Conservation (phyloP, 2,797 vertebrate genomes). For the Rhynchonycteris naso region DNA sequence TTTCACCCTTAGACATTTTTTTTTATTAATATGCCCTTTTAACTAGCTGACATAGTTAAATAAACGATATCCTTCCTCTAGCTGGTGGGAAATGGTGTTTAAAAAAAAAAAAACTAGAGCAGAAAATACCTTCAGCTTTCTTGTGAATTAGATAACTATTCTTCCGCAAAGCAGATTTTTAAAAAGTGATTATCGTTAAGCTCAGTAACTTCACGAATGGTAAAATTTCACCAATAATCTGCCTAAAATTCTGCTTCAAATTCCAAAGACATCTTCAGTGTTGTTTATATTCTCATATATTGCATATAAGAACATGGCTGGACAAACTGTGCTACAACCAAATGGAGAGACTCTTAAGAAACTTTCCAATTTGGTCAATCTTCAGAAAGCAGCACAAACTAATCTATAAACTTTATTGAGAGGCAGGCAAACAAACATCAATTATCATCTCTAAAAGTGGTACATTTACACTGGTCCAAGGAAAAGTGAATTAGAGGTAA, state of each 20-base stretch:
- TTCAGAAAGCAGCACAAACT: neutral
- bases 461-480: neutral
- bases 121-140: neutral
- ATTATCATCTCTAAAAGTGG: neutral
- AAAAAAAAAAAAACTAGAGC: neutral
- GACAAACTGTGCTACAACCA: neutral
- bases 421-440: neutral
- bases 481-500: neutral
- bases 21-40: constrained; percentile 52
- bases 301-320: neutral
- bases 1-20: constrained; percentile 17
- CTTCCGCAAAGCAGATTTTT: neutral
- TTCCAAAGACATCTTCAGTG: neutral
- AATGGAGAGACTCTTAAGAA: neutral
- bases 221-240: neutral
- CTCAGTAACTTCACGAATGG: neutral
- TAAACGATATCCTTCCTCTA: neutral
- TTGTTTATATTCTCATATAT: neutral
- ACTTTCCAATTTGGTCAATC: neutral
- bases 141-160: neutral
- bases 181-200: neutral
- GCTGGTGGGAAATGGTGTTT: neutral
- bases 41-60: constrained; percentile 48
- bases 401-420: neutral
- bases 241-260: constrained; percentile 25